These are phyloP conservation scores for Cosmorhoe ocellata DNA, from an alignment of 2,888 invertebrate genomes.

Conservation along the genomic window DNA sequence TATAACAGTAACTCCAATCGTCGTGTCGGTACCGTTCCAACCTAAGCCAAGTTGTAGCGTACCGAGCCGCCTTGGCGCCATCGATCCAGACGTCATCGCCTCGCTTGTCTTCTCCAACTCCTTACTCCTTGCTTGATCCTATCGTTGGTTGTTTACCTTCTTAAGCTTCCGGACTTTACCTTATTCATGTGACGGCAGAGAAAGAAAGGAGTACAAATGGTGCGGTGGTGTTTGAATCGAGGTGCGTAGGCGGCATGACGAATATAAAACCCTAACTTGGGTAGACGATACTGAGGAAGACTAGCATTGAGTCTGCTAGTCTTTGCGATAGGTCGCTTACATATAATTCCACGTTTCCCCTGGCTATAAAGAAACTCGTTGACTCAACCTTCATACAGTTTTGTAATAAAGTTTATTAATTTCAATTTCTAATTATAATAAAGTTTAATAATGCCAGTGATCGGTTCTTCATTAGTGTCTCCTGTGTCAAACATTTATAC, in stretches of 20 bases:
- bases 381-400: no score
- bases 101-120: constrained; percentile 38
- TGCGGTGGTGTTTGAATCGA: constrained; percentile 49
- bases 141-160: constrained; percentile 51
- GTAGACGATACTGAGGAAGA: constrained; percentile 67
- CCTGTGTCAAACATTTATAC: no score
- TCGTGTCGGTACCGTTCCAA: constrained; percentile 63
- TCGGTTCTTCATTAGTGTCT: no score
- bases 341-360: neutral
- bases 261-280: constrained; percentile 56
- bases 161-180: constrained; percentile 9
- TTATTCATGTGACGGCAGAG: constrained; percentile 19
- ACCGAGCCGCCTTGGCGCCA: constrained; percentile 65
- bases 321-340: constrained; percentile 77
- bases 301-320: constrained; percentile 57
- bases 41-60: constrained; percentile 55
- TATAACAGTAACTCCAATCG: no score
- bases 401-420: no score
- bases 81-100: constrained; percentile 66
- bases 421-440: no score
- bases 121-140: constrained; percentile 51
- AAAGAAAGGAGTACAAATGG: constrained; percentile 20
- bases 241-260: constrained; percentile 57
- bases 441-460: no score
- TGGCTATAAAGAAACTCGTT: no score